Base-by-base conservation (phyloP, 2,113 vertebrate species). In the Thermophis baileyi region DNA sequence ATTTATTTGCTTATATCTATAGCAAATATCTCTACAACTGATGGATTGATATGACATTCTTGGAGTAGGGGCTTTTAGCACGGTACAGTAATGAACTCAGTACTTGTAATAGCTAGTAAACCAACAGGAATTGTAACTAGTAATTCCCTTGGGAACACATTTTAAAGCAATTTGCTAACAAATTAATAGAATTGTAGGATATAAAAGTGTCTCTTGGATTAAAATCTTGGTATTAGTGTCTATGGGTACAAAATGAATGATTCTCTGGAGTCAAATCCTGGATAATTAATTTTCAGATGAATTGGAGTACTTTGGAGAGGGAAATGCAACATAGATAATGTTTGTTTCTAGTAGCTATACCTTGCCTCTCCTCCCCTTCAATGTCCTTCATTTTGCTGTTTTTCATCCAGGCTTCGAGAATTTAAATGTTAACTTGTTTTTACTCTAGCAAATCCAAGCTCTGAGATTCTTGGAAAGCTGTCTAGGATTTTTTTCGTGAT, bases 151-250 rank as follows among this genome's bases (percentile, higher is more conserved):
- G 91, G 88, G 85, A 90, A n/a, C 74, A 93, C 81, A 87, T 90
- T 86, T 91, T 53, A 47, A 91, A 91, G 63, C 89, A 44, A 51
- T 20, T 89, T 85, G 57, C 60, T 91, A 69, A 91, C n/a, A 20
- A 89, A 88, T 89, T 91, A 89, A 91, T 94, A 92, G 93, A 88
- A 63, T 92, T 90, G 49, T 94, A 94, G 88, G 49, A 87, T 87
- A 90, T 90, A 81, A 92, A 92, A 88, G 30, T 88, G 40, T 91
- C 89, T 89, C 89, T 89, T 90, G 91, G 55, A 94, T 87, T 94
- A 92, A 89, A 94, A 90, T 54, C 91, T 81, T 63, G 87, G 69
- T 90, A 69, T 50, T 55, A 47, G 46, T 53, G 46, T 53, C 87
- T 89, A 54, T 92, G 87, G 27, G 88, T 90, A 94, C 81, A 44